Conservation (phyloP, 2,888 invertebrate species). For the Drosophila robusta region DNA sequence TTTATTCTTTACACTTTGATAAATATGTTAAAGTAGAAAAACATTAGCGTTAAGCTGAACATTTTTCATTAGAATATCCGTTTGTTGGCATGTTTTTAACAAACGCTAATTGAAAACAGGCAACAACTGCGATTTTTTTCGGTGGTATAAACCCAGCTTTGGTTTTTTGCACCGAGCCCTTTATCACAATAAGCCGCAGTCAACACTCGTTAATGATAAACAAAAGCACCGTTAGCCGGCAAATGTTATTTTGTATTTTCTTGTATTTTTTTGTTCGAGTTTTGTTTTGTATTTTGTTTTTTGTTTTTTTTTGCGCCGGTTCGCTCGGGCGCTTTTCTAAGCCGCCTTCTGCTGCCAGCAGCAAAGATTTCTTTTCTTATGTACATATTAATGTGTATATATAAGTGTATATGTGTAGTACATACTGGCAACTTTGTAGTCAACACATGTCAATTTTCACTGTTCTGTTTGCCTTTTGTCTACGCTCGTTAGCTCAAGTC, state of each 20-base stretch:
- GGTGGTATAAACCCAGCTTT: background rate
- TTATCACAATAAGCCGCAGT: slow-evolving; percentile 18
- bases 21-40: slow-evolving; percentile 12
- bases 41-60: slow-evolving; percentile 23
- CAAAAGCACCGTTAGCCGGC: slow-evolving; percentile 62
- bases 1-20: slow-evolving; percentile 17
- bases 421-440: slow-evolving; percentile 40
- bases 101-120: slow-evolving; percentile 33
- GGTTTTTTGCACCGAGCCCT: slow-evolving; percentile 1
- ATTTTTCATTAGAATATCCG: slow-evolving; percentile 39
- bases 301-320: slow-evolving; percentile 33
- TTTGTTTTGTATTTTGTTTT: slow-evolving; percentile 35
- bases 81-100: slow-evolving; percentile 16
- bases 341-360: slow-evolving; percentile 24
- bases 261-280: slow-evolving; percentile 19
- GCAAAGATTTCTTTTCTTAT: slow-evolving; percentile 44
- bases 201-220: slow-evolving; percentile 54
- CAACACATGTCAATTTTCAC: slow-evolving; percentile 60
- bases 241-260: slow-evolving; percentile 38
- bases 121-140: slow-evolving; percentile 15
- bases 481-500: slow-evolving; percentile 26
- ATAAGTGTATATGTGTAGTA: slow-evolving; percentile 6
- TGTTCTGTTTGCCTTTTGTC: slow-evolving; percentile 40
- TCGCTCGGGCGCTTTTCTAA: slow-evolving; percentile 58
- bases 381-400: slow-evolving; percentile 3